Evolutionary conservation across 2,888 invertebrate species (phyloP).

Genomic region (Synergus laeviventris): DNA sequence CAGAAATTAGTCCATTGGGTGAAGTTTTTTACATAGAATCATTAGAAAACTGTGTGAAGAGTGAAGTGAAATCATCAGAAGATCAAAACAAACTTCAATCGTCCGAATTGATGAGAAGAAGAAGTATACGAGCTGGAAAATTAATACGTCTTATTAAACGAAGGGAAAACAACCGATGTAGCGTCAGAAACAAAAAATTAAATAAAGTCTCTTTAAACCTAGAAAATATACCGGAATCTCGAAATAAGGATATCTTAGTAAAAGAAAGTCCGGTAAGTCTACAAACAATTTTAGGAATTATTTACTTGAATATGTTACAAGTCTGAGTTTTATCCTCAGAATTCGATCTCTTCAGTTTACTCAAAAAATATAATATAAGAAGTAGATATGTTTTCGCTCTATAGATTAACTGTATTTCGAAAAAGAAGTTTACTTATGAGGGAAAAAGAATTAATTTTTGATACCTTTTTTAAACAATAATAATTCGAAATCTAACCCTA

Average conservation of each 20-base stretch:
- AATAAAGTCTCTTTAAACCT: constrained; percentile 44
- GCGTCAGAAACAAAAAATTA: constrained; percentile 67
- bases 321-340: background rate
- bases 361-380: constrained; percentile 17
- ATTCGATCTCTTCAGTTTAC: no score
- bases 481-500: no score
- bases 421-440: no score
- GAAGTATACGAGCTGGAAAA: constrained; percentile 75
- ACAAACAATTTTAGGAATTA: no score
- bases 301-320: background rate
- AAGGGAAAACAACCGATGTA: constrained; percentile 77
- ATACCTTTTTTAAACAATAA: no score
- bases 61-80: constrained; percentile 49
- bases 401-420: no score
- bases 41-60: constrained; percentile 52
- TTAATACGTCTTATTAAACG: constrained; percentile 77
- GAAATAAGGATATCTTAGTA: constrained; percentile 48
- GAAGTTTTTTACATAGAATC: constrained; percentile 73
- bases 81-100: constrained; percentile 58
- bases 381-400: no score
- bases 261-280: constrained; percentile 43
- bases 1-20: constrained; percentile 66
- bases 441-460: no score
- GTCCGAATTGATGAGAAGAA: constrained; percentile 68
- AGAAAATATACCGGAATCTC: background rate